Evolutionary conservation across 2,113 vertebrate species (phyloP).

Genomic region (Panurus biarmicus): DNA sequence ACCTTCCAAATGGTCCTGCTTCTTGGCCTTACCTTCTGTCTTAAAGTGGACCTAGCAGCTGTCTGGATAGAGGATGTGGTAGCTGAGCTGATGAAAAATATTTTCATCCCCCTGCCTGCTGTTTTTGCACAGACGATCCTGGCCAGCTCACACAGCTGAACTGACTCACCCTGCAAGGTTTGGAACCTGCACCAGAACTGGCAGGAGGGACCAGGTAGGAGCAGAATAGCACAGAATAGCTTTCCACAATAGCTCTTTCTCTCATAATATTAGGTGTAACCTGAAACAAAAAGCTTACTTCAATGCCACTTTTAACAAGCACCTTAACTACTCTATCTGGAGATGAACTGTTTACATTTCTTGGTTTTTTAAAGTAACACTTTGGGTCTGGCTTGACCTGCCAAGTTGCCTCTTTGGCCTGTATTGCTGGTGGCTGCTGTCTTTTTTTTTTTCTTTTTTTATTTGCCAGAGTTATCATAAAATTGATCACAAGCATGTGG

Average conservation of each 20-base stretch:
- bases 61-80: background rate
- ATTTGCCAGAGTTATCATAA: background rate
- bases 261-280: background rate
- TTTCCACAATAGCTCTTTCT: background rate
- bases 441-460: background rate
- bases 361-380: background rate
- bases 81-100: background rate
- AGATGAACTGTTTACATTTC: background rate
- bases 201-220: background rate
- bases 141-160: background rate
- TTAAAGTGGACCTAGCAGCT: background rate
- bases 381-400: background rate
- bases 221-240: background rate
- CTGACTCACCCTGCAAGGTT: background rate
- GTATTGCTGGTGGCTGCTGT: background rate
- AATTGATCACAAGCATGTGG: accelerated
- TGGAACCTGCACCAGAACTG: background rate
- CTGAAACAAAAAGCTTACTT: background rate
- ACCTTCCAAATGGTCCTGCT: background rate
- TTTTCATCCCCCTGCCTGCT: background rate
- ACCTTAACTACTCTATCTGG: background rate
- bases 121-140: background rate
- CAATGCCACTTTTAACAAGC: background rate
- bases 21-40: background rate
- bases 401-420: background rate